A percentile compares a stretch with the other conserved stretches of the same genome.
Evolutionary conservation across 1,140 invertebrate genomes (phyloP).

Genomic region (Colletes latitarsis): DNA sequence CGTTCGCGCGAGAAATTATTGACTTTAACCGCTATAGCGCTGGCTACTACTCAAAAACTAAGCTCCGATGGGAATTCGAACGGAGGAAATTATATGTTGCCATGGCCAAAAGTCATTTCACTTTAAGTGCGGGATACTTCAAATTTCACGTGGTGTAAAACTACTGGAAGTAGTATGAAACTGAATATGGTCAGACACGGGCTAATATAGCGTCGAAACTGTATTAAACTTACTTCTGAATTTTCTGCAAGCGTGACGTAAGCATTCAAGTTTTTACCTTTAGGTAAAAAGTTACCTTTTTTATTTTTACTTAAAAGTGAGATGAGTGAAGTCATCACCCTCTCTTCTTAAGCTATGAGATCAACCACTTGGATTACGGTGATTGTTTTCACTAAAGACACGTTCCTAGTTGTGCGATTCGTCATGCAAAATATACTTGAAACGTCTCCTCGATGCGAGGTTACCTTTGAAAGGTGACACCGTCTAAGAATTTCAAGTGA

Average conservation of each 20-base stretch:
- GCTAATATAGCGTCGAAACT: neutral
- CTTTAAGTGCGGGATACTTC: constrained; percentile 4
- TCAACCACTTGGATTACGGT: too few relatives aligned
- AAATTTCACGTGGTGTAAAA: neutral
- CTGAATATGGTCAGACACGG: neutral
- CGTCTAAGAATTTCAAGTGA: too few relatives aligned
- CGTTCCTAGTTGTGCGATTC: too few relatives aligned
- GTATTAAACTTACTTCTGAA: neutral
- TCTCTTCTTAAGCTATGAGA: too few relatives aligned
- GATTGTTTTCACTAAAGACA: too few relatives aligned
- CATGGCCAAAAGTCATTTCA: constrained; percentile 11
- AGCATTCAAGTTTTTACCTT: too few relatives aligned
- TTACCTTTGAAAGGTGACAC: too few relatives aligned
- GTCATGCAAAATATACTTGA: too few relatives aligned
- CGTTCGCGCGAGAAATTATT: constrained; percentile 17
- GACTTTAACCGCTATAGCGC: constrained; percentile 11
- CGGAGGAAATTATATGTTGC: neutral
- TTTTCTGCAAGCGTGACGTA: neutral
- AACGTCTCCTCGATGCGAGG: too few relatives aligned
- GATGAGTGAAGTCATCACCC: too few relatives aligned
- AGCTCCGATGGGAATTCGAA: neutral
- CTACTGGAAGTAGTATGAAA: neutral
- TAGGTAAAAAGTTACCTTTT: too few relatives aligned
- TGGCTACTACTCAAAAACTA: neutral
- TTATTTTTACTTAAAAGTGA: too few relatives aligned